Evolutionary conservation across 2,797 vertebrate genomes (phyloP).

Genomic region (Synaphobranchus kaupii): DNA sequence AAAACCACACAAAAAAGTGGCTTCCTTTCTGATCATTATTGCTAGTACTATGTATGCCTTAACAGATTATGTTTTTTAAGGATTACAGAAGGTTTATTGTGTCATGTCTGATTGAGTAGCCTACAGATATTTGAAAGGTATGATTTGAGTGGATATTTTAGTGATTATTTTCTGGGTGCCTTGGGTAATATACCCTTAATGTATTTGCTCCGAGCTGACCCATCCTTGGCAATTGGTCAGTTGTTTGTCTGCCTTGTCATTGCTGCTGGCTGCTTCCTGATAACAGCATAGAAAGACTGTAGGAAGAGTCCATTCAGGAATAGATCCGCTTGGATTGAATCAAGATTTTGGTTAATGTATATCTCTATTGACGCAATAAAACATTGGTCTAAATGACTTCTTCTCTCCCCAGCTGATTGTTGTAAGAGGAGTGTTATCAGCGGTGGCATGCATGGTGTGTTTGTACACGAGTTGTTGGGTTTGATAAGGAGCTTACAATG

Average conservation of each 20-base stretch:
- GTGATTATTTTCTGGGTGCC: not conserved
- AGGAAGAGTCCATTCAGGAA: slow-evolving; percentile 11
- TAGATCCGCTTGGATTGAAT: slow-evolving; percentile 12
- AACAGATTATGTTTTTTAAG: not conserved
- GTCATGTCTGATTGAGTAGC: not conserved
- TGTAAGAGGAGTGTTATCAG: slow-evolving; percentile 18
- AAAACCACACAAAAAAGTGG: not conserved
- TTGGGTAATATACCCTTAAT: not conserved
- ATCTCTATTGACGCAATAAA: slow-evolving; percentile 19
- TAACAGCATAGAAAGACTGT: not conserved
- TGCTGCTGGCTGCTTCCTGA: not conserved
- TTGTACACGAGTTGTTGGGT: slow-evolving; percentile 5
- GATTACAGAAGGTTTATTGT: not conserved
- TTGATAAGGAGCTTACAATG: slow-evolving; percentile 6
- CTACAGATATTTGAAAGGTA: not conserved
- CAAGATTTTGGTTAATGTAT: slow-evolving; percentile 25
- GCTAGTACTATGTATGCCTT: not conserved
- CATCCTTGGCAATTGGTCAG: not conserved
- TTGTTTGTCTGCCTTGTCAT: not conserved
- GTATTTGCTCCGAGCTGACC: not conserved
- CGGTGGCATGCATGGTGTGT: not conserved
- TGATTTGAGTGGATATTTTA: slow-evolving; percentile 1
- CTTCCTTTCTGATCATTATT: not conserved
- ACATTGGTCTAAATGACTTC: not conserved
- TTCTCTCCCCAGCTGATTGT: not conserved